Percentiles rank a stretch among this genome's conserved stretches.
Evolutionary conservation across 2,797 vertebrate species (phyloP).

Genomic region (Lacerta agilis): DNA sequence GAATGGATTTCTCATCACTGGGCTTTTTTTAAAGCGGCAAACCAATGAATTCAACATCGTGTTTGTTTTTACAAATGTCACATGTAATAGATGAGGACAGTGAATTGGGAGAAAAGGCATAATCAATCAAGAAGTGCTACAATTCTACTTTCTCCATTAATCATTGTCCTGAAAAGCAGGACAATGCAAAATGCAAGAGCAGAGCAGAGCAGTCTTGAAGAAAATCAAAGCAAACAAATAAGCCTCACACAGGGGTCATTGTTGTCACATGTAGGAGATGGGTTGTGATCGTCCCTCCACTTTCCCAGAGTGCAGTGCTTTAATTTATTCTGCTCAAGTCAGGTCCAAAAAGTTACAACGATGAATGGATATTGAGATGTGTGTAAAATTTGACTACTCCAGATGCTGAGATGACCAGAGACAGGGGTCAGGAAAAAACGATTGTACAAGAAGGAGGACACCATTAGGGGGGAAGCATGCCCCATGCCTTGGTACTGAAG

Average conservation of each 20-base stretch:
- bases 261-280: background rate
- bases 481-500: background rate
- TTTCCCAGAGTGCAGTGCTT: background rate
- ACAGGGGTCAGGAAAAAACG: background rate
- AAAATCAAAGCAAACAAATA: conserved; percentile 57
- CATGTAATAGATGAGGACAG: conserved; percentile 74
- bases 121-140: conserved; percentile 71
- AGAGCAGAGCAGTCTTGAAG: background rate
- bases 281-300: background rate
- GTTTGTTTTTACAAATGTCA: conserved; percentile 75
- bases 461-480: no score
- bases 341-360: background rate
- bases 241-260: conserved; percentile 8
- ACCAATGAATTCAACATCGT: conserved; percentile 75
- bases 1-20: conserved; percentile 54
- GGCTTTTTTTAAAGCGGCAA: conserved; percentile 57
- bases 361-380: background rate
- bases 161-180: conserved; percentile 65
- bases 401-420: background rate
- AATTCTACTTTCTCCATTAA: conserved; percentile 66
- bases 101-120: conserved; percentile 69
- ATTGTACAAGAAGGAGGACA: background rate
- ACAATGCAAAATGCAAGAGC: conserved; percentile 33
- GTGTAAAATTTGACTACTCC: background rate
- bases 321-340: background rate